These are phyloP conservation scores for Stigmatopora argus DNA, from an alignment of 2,113 vertebrate genomes.

Conservation along the genomic window DNA sequence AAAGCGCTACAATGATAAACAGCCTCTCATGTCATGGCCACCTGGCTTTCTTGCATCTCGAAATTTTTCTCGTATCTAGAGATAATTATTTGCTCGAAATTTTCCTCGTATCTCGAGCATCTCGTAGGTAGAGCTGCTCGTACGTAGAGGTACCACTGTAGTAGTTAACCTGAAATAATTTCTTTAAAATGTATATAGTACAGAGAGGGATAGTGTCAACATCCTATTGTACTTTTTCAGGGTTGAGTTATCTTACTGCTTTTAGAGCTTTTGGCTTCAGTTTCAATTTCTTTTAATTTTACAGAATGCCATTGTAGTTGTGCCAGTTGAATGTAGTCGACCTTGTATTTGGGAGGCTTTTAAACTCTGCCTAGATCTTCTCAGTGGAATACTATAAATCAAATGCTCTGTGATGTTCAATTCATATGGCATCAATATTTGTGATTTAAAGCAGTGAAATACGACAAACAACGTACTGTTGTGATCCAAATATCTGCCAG, in stretches of 20 bases:
- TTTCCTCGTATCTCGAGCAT: too few species aligned
- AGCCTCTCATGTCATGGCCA: too few species aligned
- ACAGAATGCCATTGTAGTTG: conserved; percentile 3
- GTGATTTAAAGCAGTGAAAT: neutral
- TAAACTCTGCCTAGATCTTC: neutral
- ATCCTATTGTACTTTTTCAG: neutral
- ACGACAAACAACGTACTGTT: conserved; percentile 7
- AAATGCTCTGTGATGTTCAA: neutral
- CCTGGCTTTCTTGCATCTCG: too few species aligned
- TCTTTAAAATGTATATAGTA: too few species aligned
- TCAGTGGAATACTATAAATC: neutral
- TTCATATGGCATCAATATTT: conserved; percentile 11
- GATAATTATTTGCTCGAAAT: too few species aligned
- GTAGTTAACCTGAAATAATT: too few species aligned
- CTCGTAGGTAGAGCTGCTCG: too few species aligned
- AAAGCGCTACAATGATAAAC: too few species aligned
- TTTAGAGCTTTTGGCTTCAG: conserved; percentile 16
- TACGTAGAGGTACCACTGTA: too few species aligned
- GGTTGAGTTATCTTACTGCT: conserved; percentile 3
- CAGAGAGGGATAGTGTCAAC: neutral
- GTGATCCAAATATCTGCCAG: conserved; percentile 24
- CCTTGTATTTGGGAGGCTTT: conserved; percentile 6
- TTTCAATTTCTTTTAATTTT: conserved; percentile 13
- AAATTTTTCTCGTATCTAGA: too few species aligned
- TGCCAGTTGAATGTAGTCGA: conserved; percentile 10